phyloP scores from a whole-genome alignment of 2,888 invertebrate species.

The Alviniconcha strummeri region DNA sequence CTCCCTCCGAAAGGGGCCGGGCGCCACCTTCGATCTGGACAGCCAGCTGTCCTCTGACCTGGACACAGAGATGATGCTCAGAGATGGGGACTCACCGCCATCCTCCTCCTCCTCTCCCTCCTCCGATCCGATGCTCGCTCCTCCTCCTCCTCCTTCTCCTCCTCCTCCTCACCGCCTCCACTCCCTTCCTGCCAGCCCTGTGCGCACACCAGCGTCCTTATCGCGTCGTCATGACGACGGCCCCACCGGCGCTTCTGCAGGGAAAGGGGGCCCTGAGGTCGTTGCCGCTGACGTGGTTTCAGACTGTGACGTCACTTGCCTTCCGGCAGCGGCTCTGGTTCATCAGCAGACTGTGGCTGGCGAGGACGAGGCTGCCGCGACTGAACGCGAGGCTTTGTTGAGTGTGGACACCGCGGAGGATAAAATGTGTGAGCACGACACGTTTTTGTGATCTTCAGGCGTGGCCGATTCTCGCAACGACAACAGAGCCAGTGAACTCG shows the following conservation, averaged over 20 bases:
- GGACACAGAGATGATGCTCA: background rate
- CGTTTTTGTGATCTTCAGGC: background rate
- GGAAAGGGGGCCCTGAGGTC: background rate
- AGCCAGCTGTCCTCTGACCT: conserved; percentile 24
- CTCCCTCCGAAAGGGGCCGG: background rate
- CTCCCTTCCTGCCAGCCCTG: background rate
- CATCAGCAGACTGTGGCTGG: background rate
- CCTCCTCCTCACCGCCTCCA: too few relatives aligned
- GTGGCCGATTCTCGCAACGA: too few relatives aligned
- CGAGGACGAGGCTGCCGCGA: background rate
- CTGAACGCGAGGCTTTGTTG: conserved; percentile 3
- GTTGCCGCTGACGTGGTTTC: background rate
- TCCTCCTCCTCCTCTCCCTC: conserved; percentile 7
- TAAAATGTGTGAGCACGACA: background rate
- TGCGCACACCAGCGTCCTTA: background rate
- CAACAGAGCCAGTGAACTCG: too few relatives aligned
- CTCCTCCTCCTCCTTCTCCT: background rate
- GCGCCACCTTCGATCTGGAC: background rate
- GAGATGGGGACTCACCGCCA: background rate
- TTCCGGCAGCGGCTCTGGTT: too few relatives aligned
- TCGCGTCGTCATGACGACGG: background rate
- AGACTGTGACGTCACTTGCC: background rate
- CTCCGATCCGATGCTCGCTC: background rate
- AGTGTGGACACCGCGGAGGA: background rate
- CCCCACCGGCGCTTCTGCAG: background rate